Conservation (phyloP, 2,113 vertebrate genomes). For the Ameiurus melas region DNA sequence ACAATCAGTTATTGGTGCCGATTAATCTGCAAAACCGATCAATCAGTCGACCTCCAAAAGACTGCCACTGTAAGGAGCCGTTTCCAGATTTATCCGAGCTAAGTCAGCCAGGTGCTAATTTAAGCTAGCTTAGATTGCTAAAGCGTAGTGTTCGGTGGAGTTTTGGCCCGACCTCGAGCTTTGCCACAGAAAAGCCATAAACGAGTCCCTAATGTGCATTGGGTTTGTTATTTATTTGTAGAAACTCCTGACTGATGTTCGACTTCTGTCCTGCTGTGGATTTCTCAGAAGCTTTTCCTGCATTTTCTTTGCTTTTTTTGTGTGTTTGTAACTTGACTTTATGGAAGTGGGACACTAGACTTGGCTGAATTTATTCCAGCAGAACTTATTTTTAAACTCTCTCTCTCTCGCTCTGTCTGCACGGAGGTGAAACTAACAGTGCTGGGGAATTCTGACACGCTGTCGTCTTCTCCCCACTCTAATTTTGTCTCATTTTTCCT, state of each 20-base stretch:
- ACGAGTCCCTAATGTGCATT: background rate
- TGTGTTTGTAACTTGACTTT: background rate
- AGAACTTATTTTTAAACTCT: constrained; percentile 9
- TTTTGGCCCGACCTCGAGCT: background rate
- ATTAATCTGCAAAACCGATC: too few species aligned
- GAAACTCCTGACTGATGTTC: background rate
- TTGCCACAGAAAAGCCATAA: background rate
- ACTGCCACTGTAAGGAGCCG: background rate
- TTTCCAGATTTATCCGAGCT: background rate
- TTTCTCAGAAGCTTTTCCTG: background rate
- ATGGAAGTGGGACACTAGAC: constrained; percentile 3
- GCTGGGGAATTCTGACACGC: background rate
- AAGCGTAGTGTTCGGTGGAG: background rate
- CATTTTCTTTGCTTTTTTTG: background rate
- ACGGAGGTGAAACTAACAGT: background rate
- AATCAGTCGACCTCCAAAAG: too few species aligned
- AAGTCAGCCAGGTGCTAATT: background rate
- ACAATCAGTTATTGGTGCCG: too few species aligned
- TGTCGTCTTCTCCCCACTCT: background rate
- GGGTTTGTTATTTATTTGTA: background rate
- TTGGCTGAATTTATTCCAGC: background rate
- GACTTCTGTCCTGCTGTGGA: background rate
- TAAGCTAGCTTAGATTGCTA: background rate
- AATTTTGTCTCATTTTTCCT: background rate
- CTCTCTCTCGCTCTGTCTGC: background rate